A percentile compares a stretch with the other conserved stretches of the same genome.
Evolutionary conservation across 2,113 vertebrate genomes (phyloP).

Genomic region (human (Homo sapiens)): DNA sequence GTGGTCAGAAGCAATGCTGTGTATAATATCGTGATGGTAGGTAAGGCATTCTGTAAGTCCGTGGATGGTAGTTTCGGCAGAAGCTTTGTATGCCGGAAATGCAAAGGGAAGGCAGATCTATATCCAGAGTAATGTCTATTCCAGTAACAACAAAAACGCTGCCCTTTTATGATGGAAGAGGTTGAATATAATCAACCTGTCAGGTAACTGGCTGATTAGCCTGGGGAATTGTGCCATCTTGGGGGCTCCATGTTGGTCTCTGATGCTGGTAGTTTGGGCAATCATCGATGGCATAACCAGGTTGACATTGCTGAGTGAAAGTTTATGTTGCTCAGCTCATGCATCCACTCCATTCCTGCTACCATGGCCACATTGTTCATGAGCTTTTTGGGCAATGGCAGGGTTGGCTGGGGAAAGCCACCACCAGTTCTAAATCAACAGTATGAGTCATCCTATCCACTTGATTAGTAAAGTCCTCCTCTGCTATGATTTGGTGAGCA

Average conservation of each 20-base stretch:
- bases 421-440: background rate
- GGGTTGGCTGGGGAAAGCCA: background rate
- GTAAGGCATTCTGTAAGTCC: background rate
- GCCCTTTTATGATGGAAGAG: background rate
- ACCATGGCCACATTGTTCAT: background rate
- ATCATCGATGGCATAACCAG: background rate
- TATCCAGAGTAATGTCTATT: background rate
- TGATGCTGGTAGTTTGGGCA: background rate
- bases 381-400: background rate
- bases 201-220: background rate
- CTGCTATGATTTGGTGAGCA: background rate
- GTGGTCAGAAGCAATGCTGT: background rate
- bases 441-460: background rate
- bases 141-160: background rate
- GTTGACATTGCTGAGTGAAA: background rate
- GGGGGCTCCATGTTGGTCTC: background rate
- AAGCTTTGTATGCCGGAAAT: background rate
- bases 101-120: background rate
- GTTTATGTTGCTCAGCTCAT: background rate
- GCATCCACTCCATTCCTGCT: background rate
- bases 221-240: background rate
- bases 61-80: background rate
- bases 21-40: background rate
- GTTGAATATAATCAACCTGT: background rate
- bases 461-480: background rate